Base-by-base conservation (phyloP, 1,140 invertebrate genomes). In the Bombus terrestris region DNA sequence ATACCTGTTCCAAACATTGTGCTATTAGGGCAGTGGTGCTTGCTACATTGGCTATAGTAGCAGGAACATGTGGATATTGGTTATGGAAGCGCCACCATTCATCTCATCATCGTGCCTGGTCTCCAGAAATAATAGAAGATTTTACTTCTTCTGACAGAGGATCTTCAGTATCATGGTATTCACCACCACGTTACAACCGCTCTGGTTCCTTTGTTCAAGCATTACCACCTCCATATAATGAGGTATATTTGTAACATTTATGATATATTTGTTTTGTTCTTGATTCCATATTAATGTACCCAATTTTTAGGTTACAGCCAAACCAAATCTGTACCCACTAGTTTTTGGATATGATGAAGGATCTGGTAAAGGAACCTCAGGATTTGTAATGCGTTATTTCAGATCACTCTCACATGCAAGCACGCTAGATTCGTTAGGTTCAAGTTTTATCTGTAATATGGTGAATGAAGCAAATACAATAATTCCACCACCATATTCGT, bases 351-450 rank as follows among this genome's bases (percentile, higher is more conserved):
- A 97, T 93, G 97, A 97, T 69, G 97, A 97, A 83, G 96, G 94
- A 84, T 96, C 96, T 91, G 96, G 97, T 57, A 97, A 97, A 90
- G 96, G 96, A 71, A 97, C 97, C 76, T 97, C 96, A 25, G 97
- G 97, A 88, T 97, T 98, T 59, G 98, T 98, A 96, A 97, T 98
- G 79, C 97, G 98, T 90, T 98, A 98, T 93, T 98, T 98, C 94
- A 96, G 97, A 80, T 97, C 97, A 57, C 90, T 98, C 86, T 98
- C 97, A 72, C 97, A 97, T 79, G 97, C 97, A 66, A 98, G 97
- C 95, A 98, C 97, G 76, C 96, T 97, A 83, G 97, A 98, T 94
- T 98, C 97, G 39, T 95, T 98, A 76, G 98, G 97, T 93, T 98
- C 97, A 82, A 98, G 97, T 95, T 98, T 97, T 94, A 97, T 98